phyloP scores from a whole-genome alignment of 2,888 invertebrate species.

The Eupithecia pulchellata region DNA sequence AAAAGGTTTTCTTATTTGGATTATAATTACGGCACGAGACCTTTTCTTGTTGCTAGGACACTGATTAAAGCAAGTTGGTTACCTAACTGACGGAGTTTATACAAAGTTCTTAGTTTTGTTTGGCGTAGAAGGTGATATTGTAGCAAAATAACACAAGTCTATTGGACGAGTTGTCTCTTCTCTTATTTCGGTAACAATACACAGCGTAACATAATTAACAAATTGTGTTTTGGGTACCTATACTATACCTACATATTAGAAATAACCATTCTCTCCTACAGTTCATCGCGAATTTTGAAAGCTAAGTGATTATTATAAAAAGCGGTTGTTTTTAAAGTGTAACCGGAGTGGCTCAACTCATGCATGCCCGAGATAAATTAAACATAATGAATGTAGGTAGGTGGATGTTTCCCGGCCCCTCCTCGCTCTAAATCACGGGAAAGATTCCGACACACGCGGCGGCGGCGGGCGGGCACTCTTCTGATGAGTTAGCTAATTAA shows the following conservation, averaged over 20 bases:
- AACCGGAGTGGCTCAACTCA: not conserved
- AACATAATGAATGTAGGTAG: constrained; percentile 7
- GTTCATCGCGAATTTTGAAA: not conserved
- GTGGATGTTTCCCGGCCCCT: constrained; percentile 16
- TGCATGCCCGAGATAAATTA: constrained; percentile 12
- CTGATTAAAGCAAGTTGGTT: constrained; percentile 2
- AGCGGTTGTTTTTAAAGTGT: not conserved
- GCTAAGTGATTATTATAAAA: constrained; percentile 2
- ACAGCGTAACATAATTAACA: not conserved
- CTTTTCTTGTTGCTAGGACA: not conserved
- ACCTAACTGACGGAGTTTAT: not conserved
- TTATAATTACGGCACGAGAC: not conserved
- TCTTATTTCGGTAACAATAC: not conserved
- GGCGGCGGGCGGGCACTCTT: constrained; percentile 47
- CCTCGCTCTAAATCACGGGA: constrained; percentile 42
- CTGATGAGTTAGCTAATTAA: constrained; percentile 78
- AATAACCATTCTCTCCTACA: not conserved
- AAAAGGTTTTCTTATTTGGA: not conserved
- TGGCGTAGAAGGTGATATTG: not conserved
- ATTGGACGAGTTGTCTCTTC: not conserved
- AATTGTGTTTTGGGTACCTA: not conserved
- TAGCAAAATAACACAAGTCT: not conserved
- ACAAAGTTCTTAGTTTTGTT: not conserved
- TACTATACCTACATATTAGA: not conserved
- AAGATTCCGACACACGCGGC: constrained; percentile 46